Conservation (phyloP, 2,113 vertebrate species). For the Tenebrosternarchus preto region DNA sequence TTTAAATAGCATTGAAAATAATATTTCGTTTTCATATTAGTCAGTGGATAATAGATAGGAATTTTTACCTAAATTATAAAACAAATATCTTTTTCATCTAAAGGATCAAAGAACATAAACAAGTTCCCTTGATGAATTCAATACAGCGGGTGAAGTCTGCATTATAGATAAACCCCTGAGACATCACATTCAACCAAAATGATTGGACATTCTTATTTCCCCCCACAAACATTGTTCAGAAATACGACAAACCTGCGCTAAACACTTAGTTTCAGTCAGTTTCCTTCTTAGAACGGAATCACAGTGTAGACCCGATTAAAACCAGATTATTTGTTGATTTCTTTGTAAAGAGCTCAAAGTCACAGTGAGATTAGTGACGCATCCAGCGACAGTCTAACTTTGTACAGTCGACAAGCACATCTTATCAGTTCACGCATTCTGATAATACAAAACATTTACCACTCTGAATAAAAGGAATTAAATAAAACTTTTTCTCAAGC, state of each 20-base stretch:
- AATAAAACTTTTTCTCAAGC: constrained; percentile 43
- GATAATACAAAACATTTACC: background rate
- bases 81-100: background rate
- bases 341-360: background rate
- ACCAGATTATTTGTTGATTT: background rate
- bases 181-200: background rate
- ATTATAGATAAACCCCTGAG: constrained; percentile 30
- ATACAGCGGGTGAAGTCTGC: constrained; percentile 29
- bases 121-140: constrained; percentile 27
- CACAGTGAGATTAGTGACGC: background rate
- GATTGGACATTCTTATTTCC: background rate
- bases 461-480: background rate
- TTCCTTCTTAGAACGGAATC: background rate
- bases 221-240: background rate
- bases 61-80: background rate
- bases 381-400: background rate
- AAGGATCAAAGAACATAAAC: background rate
- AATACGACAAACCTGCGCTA: background rate
- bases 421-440: background rate
- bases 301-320: too few relatives aligned
- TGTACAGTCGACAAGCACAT: background rate
- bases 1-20: constrained; percentile 46
- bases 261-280: background rate
- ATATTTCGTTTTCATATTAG: background rate
- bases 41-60: background rate